Conservation (phyloP, 2,888 invertebrate species). For the Drosophila sordidula region DNA sequence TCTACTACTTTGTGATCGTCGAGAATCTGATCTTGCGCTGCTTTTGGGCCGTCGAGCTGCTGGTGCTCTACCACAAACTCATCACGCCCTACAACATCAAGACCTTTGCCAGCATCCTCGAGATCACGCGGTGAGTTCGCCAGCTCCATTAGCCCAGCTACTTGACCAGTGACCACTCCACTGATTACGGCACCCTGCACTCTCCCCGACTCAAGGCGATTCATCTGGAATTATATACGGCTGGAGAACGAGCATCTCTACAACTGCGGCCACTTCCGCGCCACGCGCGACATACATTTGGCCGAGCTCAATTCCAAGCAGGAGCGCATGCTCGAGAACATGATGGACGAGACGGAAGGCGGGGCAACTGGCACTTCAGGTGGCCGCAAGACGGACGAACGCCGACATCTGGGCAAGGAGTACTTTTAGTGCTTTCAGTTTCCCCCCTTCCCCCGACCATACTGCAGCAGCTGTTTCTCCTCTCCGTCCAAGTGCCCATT, state of each 20-base stretch:
- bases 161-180: neutral
- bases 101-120: constrained; percentile 91
- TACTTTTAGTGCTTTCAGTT: constrained; percentile 47
- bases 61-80: constrained; percentile 90
- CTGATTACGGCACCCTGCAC: neutral
- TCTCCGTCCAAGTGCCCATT: constrained; percentile 4
- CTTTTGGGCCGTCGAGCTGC: constrained; percentile 94
- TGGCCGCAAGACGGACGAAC: constrained; percentile 78
- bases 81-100: constrained; percentile 91
- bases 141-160: neutral
- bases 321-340: constrained; percentile 92
- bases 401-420: constrained; percentile 54
- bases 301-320: constrained; percentile 94
- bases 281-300: constrained; percentile 97
- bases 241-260: constrained; percentile 99
- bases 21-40: constrained; percentile 97
- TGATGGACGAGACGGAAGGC: constrained; percentile 97
- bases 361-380: constrained; percentile 86
- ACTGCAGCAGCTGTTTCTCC: neutral
- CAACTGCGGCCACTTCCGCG: constrained; percentile 98
- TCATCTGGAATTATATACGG: constrained; percentile 99
- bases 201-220: constrained; percentile 87
- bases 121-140: constrained; percentile 91
- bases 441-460: neutral
- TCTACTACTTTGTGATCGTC: constrained; percentile 95